These are phyloP conservation scores for Furnarius figulus DNA, from an alignment of 2,113 vertebrate species.

Conservation along the genomic window DNA sequence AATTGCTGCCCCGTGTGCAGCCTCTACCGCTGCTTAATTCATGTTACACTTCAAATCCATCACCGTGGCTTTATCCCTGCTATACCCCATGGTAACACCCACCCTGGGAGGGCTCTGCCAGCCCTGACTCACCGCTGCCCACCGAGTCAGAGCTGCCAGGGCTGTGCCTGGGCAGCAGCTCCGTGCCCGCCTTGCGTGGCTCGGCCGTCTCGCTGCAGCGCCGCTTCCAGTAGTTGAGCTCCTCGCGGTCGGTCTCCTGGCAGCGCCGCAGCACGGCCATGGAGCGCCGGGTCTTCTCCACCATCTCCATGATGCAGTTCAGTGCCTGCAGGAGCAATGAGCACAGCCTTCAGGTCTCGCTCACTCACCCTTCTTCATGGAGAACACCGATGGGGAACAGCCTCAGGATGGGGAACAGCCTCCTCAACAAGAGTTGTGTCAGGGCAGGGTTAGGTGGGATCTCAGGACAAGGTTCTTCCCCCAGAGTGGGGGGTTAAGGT, in stretches of 20 bases:
- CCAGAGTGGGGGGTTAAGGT: not conserved
- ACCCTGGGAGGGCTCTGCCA: not conserved
- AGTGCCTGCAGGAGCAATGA: constrained; percentile 75
- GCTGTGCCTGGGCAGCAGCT: constrained; percentile 86
- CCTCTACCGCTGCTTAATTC: not conserved
- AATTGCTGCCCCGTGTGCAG: no score
- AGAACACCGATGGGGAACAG: not conserved
- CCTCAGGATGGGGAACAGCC: not conserved
- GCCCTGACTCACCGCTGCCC: constrained; percentile 74
- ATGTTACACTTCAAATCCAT: not conserved
- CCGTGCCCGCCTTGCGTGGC: constrained; percentile 80
- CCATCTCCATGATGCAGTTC: constrained; percentile 99
- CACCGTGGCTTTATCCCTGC: not conserved
- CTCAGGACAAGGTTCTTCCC: not conserved
- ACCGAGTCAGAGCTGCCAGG: constrained; percentile 83
- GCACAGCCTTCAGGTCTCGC: no score
- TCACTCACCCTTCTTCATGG: not conserved
- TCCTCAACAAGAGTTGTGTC: not conserved
- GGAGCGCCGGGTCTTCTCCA: constrained; percentile 94
- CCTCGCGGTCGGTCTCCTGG: constrained; percentile 94
- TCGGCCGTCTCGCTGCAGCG: constrained; percentile 90
- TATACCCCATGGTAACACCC: not conserved
- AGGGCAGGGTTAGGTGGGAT: not conserved
- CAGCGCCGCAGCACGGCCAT: constrained; percentile 94
- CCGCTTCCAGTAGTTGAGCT: constrained; percentile 95